Conservation (phyloP, 2,888 invertebrate genomes). For the Polymixis lichenea region DNA sequence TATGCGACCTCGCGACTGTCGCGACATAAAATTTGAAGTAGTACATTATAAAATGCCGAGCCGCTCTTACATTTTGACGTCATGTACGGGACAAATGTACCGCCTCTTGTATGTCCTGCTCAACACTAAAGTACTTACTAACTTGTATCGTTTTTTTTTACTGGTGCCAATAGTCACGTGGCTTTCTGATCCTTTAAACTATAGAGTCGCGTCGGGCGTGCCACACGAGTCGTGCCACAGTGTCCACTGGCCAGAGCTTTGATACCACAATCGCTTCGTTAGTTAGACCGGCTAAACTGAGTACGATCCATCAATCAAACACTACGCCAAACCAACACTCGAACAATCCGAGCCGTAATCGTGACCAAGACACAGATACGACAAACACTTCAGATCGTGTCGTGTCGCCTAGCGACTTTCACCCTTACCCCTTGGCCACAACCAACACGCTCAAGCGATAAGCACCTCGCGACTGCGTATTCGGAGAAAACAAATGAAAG, state of each 20-base stretch:
- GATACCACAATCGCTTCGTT: neutral
- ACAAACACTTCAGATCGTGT: conserved; percentile 1
- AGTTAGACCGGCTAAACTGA: neutral
- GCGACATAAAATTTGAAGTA: too few relatives aligned
- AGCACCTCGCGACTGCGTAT: neutral
- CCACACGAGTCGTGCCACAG: neutral
- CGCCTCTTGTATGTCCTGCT: too few relatives aligned
- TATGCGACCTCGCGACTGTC: too few relatives aligned
- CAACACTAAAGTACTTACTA: too few relatives aligned
- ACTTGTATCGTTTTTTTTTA: neutral
- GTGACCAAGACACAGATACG: conserved; percentile 16
- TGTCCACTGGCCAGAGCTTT: neutral
- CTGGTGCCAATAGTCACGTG: neutral
- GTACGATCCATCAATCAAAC: neutral
- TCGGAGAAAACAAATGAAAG: neutral
- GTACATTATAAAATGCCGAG: too few relatives aligned
- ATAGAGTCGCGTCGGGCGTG: neutral
- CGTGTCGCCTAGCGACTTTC: neutral
- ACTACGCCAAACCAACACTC: neutral
- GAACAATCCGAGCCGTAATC: neutral
- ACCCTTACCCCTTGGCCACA: too few relatives aligned
- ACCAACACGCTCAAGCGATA: neutral
- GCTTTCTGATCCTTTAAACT: neutral
- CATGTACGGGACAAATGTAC: too few relatives aligned
- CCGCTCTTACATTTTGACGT: too few relatives aligned